phyloP scores from a whole-genome alignment of 2,113 vertebrate genomes.

The Stegastes partitus region DNA sequence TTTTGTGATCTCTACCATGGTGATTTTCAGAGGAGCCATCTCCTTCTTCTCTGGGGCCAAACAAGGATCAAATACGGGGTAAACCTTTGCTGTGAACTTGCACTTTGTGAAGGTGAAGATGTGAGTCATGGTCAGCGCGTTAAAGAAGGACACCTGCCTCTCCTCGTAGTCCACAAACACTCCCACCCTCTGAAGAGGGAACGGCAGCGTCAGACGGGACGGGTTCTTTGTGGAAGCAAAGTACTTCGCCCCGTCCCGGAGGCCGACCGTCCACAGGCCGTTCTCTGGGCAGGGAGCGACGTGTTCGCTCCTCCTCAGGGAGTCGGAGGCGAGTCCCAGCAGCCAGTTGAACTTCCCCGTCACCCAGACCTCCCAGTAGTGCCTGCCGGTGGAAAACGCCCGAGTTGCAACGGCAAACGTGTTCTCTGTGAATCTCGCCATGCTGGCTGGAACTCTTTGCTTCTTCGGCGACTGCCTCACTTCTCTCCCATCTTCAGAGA shows the following conservation, averaged over 20 bases:
- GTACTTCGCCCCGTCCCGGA: constrained; percentile 2
- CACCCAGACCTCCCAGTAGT: constrained; percentile 11
- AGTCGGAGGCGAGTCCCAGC: not conserved
- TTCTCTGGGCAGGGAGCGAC: not conserved
- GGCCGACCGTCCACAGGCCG: constrained; percentile 16
- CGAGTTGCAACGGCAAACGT: constrained; percentile 1
- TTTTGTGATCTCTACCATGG: not conserved
- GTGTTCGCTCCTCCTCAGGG: not conserved
- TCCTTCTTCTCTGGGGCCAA: constrained; percentile 1
- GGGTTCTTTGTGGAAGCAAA: not conserved
- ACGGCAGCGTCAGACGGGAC: not conserved
- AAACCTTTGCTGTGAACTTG: not conserved
- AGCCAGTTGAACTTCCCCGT: constrained; percentile 23
- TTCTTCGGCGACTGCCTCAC: constrained; percentile 1
- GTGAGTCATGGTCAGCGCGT: not conserved
- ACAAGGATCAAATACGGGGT: constrained; percentile 9
- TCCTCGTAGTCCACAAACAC: constrained; percentile 40
- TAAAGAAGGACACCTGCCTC: not conserved
- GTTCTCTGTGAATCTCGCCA: constrained; percentile 2
- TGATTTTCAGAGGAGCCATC: not conserved
- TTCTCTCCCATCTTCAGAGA: constrained; percentile 30
- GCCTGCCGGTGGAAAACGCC: not conserved
- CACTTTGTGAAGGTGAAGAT: constrained; percentile 12
- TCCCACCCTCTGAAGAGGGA: not conserved
- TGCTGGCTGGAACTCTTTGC: not conserved